These are phyloP conservation scores for Bettongia penicillata DNA, from an alignment of 2,113 vertebrate genomes.

Conservation along the genomic window DNA sequence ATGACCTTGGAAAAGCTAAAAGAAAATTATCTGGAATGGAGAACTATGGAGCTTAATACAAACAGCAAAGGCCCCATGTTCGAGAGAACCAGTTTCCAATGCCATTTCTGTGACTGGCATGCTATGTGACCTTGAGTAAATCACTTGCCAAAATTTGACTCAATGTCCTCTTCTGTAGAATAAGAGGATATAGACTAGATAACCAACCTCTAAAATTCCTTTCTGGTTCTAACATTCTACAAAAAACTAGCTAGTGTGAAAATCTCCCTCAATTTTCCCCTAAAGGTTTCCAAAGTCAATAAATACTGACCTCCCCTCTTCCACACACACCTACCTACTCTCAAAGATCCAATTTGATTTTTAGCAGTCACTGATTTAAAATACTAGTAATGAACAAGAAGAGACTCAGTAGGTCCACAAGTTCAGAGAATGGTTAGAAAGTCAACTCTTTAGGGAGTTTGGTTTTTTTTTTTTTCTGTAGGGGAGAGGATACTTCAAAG, in stretches of 20 bases:
- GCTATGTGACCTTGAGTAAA: neutral
- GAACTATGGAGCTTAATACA: neutral
- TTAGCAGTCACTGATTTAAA: neutral
- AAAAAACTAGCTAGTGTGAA: neutral
- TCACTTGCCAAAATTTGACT: neutral
- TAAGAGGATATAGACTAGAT: neutral
- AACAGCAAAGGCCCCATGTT: accelerated
- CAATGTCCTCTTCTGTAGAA: neutral
- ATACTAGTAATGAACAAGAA: neutral
- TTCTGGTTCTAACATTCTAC: neutral
- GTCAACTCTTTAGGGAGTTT: neutral
- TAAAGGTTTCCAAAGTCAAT: neutral
- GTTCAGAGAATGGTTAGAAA: neutral
- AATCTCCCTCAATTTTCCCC: too few relatives aligned
- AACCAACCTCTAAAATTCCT: neutral
- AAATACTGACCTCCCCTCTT: neutral
- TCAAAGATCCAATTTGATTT: neutral
- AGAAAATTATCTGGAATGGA: neutral
- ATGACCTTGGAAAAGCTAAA: neutral
- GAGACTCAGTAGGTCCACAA: neutral
- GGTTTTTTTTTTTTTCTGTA: too few relatives aligned
- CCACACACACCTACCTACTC: neutral
- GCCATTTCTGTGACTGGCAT: neutral
- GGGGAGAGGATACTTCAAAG: neutral
- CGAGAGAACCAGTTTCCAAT: neutral